Percentiles rank a stretch among this genome's conserved stretches.
These are phyloP conservation scores for Henricia sp. DNA, from an alignment of 53 echinoderm and acorn worm genomes.

Conservation along the genomic window DNA sequence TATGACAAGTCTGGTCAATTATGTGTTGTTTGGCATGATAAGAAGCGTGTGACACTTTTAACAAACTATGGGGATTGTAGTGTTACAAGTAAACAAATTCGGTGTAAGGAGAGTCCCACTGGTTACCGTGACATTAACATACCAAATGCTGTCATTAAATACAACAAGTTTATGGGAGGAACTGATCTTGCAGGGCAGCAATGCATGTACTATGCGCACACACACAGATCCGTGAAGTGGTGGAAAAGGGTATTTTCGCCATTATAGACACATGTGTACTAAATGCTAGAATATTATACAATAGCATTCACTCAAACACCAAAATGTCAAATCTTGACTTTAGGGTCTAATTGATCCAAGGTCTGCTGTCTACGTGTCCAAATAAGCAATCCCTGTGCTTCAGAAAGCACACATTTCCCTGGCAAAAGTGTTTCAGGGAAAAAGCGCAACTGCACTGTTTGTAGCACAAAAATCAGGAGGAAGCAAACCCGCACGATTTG, in stretches of 20 bases:
- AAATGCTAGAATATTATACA: constrained; percentile 2
- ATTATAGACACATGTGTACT: neutral
- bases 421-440: no score
- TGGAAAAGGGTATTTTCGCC: neutral
- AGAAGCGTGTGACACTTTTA: neutral
- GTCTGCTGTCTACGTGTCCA: neutral
- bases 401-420: no score
- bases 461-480: no score
- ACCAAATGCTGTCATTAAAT: neutral
- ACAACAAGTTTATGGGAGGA: neutral
- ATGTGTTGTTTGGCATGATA: neutral
- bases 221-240: neutral
- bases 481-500: no score
- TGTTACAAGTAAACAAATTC: constrained; percentile 1
- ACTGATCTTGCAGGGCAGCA: neutral
- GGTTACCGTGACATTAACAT: neutral
- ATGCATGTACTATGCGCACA: neutral
- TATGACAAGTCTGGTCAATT: neutral
- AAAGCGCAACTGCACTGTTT: no score
- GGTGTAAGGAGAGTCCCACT: neutral
- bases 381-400: no score
- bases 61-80: constrained; percentile 15
- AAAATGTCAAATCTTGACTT: constrained; percentile 1
- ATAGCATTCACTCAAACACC: neutral
- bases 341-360: neutral